Evolutionary conservation across 2,888 invertebrate species (phyloP), one percentile per base, ranked within the genome.

Genomic region (Himalopsyche japonica): DNA sequence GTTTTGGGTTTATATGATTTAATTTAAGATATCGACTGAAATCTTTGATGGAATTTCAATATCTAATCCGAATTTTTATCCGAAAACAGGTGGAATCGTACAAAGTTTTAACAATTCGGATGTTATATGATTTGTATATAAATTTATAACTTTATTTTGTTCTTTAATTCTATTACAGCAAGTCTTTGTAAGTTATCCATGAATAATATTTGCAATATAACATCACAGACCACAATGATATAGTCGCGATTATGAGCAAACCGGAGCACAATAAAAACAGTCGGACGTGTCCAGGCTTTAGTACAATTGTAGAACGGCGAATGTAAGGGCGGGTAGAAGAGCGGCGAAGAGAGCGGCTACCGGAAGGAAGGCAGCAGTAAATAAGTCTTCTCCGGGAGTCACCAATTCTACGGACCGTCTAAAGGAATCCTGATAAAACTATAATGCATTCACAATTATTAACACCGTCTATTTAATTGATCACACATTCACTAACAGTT

Each of bases 291-390:
- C 83, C 47, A 34, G 48, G 8, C 80, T 70, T 77, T 64, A 78
- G 82, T 70, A 30, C 70, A 27, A 70, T 70, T 43, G 78, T 43
- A 78, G 78, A 43, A 43, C 34, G 24, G 78, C 78, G 43, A n/a
- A 20, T 43, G 78, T 43, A 37, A 37, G 32, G 32, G 79, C 47
- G 48, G 82, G 27, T 20, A 48, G 47, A 15, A 34, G 76, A 32
- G 49, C 79, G 64, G 76, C 57, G 18, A 57, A 80, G 34, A 34
- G 82, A 82, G 79, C 57, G 77, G 57, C 70, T 43, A 43, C 82
- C 84, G 86, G 86, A 86, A 86, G 86, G 86, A 86, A 86, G 83
- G 79, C 82, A 86, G 86, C 86, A 86, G 86, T 86, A 86, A 86
- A 86, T 86, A 86, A 84, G 86, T 86, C 86, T 76, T 57, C 79